Base-by-base conservation (phyloP, 2,888 invertebrate species). In the Torymus auratus region DNA sequence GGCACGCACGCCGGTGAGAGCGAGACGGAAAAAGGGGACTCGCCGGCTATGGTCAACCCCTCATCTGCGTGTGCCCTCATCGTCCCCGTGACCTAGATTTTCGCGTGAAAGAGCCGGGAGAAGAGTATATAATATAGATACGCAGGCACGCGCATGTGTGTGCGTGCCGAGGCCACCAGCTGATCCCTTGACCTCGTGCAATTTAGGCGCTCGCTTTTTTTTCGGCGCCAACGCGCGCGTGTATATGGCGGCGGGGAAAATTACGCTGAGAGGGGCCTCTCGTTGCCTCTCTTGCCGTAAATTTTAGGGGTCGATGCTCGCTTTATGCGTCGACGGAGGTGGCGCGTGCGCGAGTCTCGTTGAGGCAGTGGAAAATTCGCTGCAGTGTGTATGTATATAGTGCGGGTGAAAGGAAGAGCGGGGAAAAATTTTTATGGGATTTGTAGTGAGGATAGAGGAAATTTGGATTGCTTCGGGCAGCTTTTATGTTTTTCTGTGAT, bases 21-120 rank as follows among this genome's bases (percentile, higher is more conserved):
- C 64, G 81, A 82, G 81, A 76, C 62, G 69, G 73, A 81, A 73
- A 78, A 73, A 65, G 65, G 75, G 78, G 62, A 67, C 78, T 82
- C 79, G 79, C 81, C 82, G 82, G 84, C 86, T 13, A 86, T 85
- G 86, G 86, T 86, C 88, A 87, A 88, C 90, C 91, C 90, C 88
- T 87, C 88, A 86, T 87, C 88, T 84, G 58, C 53, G 62, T 58
- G 65, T 73, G 87, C 87, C 88, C 86, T 88, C 88, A 87, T 88
- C 88, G 89, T 87, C 89, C 88, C 87, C 88, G 86, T 91, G 90
- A 91, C 90, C 90, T 87, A 90, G 85, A 90, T 90, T 85, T 64
- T 15, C 82, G 79, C 83, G 78, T 52, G 67, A 56, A 79, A 55
- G n/a, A 17, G 65, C 75, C 69, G 41, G 62, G 72, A 74, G 28